A percentile compares a stretch with the other conserved stretches of the same genome.
These are phyloP conservation scores for Camponotus pennsylvanicus DNA, from an alignment of 1,140 invertebrate species.

Conservation along the genomic window DNA sequence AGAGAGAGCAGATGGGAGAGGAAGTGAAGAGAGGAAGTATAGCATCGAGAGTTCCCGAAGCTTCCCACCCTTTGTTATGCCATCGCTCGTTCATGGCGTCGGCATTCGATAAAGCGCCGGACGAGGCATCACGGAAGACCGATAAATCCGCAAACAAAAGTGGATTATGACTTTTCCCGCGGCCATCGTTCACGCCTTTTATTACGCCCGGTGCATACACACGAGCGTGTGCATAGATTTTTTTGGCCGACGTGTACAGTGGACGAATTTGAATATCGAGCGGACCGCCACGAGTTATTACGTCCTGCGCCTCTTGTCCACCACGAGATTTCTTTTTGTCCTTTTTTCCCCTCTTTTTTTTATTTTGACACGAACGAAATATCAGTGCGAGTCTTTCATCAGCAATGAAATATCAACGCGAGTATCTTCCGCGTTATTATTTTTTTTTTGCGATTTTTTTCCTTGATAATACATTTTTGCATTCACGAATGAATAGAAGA, in stretches of 20 bases:
- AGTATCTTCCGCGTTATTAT: neutral
- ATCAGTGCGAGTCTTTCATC: slow-evolving; percentile 18
- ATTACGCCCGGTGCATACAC: slow-evolving; percentile 51
- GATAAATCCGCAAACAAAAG: slow-evolving; percentile 73
- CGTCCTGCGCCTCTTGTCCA: slow-evolving; percentile 34
- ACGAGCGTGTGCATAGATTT: slow-evolving; percentile 35
- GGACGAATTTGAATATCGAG: slow-evolving; percentile 72
- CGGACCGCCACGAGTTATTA: slow-evolving; percentile 65
- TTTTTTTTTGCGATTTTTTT: neutral
- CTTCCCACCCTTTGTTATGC: slow-evolving; percentile 49
- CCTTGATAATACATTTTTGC: neutral
- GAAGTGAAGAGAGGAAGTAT: neutral
- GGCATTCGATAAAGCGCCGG: slow-evolving; percentile 49
- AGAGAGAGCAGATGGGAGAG: slow-evolving; percentile 17
- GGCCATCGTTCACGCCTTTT: slow-evolving; percentile 67
- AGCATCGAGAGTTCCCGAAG: slow-evolving; percentile 49
- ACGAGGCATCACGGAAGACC: slow-evolving; percentile 58
- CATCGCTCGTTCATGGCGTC: slow-evolving; percentile 44
- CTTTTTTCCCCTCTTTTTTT: slow-evolving; percentile 20
- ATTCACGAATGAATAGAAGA: neutral
- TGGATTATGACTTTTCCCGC: slow-evolving; percentile 68
- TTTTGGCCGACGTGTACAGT: slow-evolving; percentile 48
- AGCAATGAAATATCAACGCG: slow-evolving; percentile 28
- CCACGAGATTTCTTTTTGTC: slow-evolving; percentile 49
- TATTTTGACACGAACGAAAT: slow-evolving; percentile 45